These are phyloP conservation scores for Otis tarda DNA, from an alignment of 2,113 vertebrate species.

Conservation along the genomic window DNA sequence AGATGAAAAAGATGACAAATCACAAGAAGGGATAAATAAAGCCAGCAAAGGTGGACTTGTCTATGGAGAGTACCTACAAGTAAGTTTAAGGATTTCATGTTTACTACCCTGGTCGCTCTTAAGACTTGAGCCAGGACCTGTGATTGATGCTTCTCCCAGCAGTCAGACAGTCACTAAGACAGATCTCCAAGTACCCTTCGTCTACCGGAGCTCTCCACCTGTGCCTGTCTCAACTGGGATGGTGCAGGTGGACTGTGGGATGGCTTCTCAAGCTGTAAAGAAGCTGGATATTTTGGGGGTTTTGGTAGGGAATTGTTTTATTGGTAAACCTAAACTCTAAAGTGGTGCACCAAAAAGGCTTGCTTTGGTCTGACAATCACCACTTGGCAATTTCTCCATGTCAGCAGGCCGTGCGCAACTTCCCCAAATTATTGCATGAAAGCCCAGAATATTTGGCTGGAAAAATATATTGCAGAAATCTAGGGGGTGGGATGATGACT, in stretches of 20 bases:
- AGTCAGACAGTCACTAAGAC: neutral
- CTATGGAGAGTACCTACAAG: constrained; percentile 92
- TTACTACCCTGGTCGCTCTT: neutral
- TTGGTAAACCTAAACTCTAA: neutral
- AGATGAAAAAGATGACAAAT: constrained; percentile 75
- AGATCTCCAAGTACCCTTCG: neutral
- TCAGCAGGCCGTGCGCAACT: neutral
- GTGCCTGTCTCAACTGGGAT: rapidly evolving
- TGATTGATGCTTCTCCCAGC: neutral
- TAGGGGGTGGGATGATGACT: neutral
- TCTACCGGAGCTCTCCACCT: neutral
- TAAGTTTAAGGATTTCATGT: constrained; percentile 50
- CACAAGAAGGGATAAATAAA: constrained; percentile 86
- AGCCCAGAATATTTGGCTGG: neutral
- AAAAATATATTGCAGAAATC: neutral
- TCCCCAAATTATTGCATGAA: neutral
- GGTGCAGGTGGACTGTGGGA: neutral
- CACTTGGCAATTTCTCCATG: rapidly evolving
- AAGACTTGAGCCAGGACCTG: neutral
- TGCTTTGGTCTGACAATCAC: neutral
- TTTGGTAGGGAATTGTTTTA: neutral
- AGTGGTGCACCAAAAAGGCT: neutral
- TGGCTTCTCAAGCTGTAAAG: neutral
- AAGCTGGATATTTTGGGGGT: neutral
- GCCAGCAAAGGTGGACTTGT: constrained; percentile 87